Conservation (phyloP, 2,888 invertebrate species). For the Limenitis camilla region DNA sequence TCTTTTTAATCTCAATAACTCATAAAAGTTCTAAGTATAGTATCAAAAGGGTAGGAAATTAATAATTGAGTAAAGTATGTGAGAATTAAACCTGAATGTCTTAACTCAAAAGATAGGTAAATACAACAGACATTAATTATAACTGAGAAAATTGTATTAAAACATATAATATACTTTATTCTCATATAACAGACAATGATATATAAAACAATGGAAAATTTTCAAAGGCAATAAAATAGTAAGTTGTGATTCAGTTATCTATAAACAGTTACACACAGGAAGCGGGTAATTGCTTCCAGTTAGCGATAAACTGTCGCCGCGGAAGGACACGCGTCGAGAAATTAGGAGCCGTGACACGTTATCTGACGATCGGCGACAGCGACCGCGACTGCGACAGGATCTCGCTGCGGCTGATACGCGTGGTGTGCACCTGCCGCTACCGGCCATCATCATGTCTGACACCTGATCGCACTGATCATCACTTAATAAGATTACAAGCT, state of each 20-base stretch:
- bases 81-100: too few relatives aligned
- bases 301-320: slow-evolving; percentile 42
- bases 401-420: slow-evolving; percentile 25
- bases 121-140: too few relatives aligned
- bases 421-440: slow-evolving; percentile 47
- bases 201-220: background rate
- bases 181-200: too few relatives aligned
- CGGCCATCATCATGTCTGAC: background rate
- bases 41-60: too few relatives aligned
- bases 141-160: too few relatives aligned
- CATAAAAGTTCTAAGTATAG: too few relatives aligned
- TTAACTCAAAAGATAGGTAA: too few relatives aligned
- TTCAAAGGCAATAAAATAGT: background rate
- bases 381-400: slow-evolving; percentile 18
- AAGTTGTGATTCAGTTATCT: slow-evolving; percentile 13
- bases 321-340: slow-evolving; percentile 41
- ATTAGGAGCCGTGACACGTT: slow-evolving; percentile 38
- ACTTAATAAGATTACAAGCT: too few relatives aligned
- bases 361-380: slow-evolving; percentile 31
- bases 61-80: too few relatives aligned
- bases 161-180: too few relatives aligned
- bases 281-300: slow-evolving; percentile 21
- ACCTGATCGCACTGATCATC: too few relatives aligned
- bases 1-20: too few relatives aligned
- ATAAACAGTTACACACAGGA: slow-evolving; percentile 16